A percentile compares a stretch with the other conserved stretches of the same genome.
These are phyloP conservation scores for Coccyzus lansbergi DNA, from an alignment of 2,797 vertebrate genomes.

Conservation along the genomic window DNA sequence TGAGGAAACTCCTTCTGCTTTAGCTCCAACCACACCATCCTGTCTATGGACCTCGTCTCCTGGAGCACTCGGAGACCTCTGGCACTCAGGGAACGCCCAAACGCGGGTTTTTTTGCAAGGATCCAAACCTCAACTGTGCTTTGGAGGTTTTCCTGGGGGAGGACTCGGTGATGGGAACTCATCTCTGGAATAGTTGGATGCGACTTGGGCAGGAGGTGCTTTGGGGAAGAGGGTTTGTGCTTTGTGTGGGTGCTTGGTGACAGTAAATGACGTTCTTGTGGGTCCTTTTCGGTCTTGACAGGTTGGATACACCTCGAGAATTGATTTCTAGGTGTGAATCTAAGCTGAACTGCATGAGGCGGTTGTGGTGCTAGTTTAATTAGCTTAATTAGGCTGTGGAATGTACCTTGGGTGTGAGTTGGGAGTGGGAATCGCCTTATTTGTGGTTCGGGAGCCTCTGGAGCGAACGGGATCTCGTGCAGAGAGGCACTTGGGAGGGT, in stretches of 20 bases:
- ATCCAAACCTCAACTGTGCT: neutral
- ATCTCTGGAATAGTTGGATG: rapidly evolving
- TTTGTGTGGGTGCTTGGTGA: neutral
- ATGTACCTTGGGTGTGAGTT: neutral
- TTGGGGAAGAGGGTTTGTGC: rapidly evolving
- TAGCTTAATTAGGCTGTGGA: neutral
- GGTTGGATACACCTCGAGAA: neutral
- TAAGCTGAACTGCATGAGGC: neutral
- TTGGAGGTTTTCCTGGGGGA: neutral
- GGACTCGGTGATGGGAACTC: rapidly evolving
- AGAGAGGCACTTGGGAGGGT: neutral
- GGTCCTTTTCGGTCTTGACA: neutral
- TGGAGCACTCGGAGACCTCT: neutral
- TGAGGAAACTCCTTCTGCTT: no score
- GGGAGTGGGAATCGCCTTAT: neutral
- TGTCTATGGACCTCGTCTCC: rapidly evolving
- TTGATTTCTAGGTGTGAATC: neutral
- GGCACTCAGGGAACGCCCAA: neutral
- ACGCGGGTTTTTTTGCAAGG: rapidly evolving
- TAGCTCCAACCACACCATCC: no score
- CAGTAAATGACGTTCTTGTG: rapidly evolving
- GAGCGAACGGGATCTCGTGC: rapidly evolving
- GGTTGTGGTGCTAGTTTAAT: neutral
- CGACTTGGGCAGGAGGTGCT: rapidly evolving
- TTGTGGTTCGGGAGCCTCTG: neutral